A percentile compares a stretch with the other conserved stretches of the same genome.
phyloP scores from a whole-genome alignment of 2,113 vertebrate genomes.

The Ptyas mucosa region DNA sequence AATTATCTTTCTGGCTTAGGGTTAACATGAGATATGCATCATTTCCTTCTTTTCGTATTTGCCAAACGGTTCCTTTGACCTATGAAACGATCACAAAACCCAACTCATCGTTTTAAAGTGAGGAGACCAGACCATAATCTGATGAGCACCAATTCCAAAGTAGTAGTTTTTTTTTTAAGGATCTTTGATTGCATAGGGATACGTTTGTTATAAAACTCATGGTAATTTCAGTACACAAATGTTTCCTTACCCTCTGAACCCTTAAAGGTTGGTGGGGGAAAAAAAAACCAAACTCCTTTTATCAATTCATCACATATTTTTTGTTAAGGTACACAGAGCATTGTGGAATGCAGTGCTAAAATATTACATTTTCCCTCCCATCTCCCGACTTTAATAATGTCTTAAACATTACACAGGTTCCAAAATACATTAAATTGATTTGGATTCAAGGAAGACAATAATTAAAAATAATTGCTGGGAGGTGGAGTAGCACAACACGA shows the following conservation, averaged over 20 bases:
- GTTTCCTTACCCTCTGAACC: neutral
- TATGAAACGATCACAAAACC: constrained; percentile 55
- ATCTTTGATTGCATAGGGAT: neutral
- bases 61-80: constrained; percentile 67
- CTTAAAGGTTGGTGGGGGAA: neutral
- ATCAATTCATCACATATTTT: neutral
- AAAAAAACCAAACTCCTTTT: neutral
- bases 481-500: neutral
- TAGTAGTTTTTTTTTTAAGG: neutral
- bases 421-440: constrained; percentile 12
- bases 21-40: constrained; percentile 65
- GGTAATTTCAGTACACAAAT: neutral
- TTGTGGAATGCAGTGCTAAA: neutral
- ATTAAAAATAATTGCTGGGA: neutral
- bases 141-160: neutral
- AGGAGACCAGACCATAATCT: neutral
- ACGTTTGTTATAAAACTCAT: neutral
- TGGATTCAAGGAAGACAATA: constrained; percentile 6
- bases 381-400: neutral
- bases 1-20: constrained; percentile 61
- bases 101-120: neutral
- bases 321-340: neutral
- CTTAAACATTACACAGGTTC: neutral
- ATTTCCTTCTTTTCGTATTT: constrained; percentile 52
- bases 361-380: constrained; percentile 14